phyloP scores from a whole-genome alignment of 2,797 vertebrate genomes.

The Mormyrops boulengeri region DNA sequence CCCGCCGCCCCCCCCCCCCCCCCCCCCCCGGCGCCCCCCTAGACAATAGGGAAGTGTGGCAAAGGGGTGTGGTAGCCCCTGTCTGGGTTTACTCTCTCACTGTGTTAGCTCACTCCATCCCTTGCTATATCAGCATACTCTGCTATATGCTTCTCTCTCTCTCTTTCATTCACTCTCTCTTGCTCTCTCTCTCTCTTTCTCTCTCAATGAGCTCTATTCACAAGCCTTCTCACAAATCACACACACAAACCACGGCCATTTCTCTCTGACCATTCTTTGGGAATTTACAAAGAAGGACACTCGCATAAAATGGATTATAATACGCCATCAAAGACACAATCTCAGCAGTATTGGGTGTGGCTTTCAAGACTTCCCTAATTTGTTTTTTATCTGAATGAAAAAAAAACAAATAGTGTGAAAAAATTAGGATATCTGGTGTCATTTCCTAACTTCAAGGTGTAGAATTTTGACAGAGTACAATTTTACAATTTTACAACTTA shows the following conservation, averaged over 20 bases:
- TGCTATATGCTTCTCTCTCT: not conserved
- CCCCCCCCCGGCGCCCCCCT: no score
- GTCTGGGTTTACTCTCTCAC: constrained; percentile 17
- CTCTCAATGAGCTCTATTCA: not conserved
- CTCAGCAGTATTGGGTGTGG: not conserved
- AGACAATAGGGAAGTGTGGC: constrained; percentile 10
- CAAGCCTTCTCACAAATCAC: not conserved
- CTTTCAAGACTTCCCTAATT: not conserved
- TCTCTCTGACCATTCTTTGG: not conserved
- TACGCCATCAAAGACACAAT: not conserved
- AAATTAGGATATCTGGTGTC: not conserved
- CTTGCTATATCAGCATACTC: constrained; percentile 6
- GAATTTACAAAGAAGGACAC: not conserved
- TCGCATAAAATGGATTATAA: not conserved
- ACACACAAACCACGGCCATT: not conserved
- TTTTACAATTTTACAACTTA: not conserved
- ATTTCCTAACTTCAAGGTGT: not conserved
- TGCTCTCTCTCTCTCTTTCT: not conserved
- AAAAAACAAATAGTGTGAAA: not conserved
- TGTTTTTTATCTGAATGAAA: not conserved
- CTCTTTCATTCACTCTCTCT: not conserved
- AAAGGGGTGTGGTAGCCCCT: constrained; percentile 15
- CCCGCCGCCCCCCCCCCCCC: no score
- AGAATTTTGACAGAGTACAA: not conserved
- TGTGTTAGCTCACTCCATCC: constrained; percentile 19